phyloP scores from a whole-genome alignment of 2,888 invertebrate genomes.

The Diplolepis rosae region DNA sequence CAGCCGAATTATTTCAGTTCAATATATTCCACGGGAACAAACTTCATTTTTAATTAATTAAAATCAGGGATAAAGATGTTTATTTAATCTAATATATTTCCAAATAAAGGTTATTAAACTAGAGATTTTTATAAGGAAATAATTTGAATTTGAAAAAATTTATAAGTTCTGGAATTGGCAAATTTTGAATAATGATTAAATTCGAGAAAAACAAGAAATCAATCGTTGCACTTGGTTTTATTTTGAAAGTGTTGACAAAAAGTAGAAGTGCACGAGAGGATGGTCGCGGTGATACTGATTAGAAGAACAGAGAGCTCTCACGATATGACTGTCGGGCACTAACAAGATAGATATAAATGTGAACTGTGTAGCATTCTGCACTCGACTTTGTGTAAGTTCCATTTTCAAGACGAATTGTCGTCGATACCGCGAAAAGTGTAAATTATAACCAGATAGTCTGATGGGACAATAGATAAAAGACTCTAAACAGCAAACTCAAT shows the following conservation, averaged over 20 bases:
- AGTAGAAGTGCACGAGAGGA: slow-evolving; percentile 56
- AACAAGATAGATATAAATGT: slow-evolving; percentile 37
- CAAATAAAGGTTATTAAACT: background rate
- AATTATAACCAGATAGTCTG: too few relatives aligned
- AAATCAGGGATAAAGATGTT: too few relatives aligned
- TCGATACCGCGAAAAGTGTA: too few relatives aligned
- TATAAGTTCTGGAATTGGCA: background rate
- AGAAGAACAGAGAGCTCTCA: slow-evolving; percentile 57
- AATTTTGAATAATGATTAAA: background rate
- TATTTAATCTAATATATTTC: background rate
- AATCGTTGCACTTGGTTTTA: slow-evolving; percentile 28
- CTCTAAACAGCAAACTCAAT: too few relatives aligned
- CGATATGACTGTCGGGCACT: slow-evolving; percentile 45
- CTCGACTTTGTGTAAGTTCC: slow-evolving; percentile 14
- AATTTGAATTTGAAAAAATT: background rate
- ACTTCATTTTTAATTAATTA: background rate
- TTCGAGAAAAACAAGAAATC: slow-evolving; percentile 10
- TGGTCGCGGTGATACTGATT: slow-evolving; percentile 69
- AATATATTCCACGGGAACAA: background rate
- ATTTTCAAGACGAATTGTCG: slow-evolving; percentile 30
- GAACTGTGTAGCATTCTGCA: slow-evolving; percentile 4
- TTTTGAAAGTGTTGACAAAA: slow-evolving; percentile 10
- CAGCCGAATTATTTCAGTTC: too few relatives aligned
- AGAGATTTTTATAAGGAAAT: background rate
- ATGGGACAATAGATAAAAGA: too few relatives aligned